Evolutionary conservation across 1,140 invertebrate genomes (phyloP).

Genomic region (Nixonia krombeini): DNA sequence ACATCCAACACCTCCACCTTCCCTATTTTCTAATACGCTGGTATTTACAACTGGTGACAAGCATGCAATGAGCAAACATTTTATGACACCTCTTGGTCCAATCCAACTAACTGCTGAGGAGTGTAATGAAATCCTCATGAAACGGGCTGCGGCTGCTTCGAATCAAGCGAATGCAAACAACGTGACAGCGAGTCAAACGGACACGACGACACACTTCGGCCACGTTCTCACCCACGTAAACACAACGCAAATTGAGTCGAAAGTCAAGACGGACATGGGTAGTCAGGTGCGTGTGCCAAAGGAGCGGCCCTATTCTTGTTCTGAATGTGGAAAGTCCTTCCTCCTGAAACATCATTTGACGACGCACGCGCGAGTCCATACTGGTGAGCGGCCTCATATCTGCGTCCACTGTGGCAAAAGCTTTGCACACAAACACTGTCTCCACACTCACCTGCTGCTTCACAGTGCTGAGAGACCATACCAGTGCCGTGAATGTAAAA

Average conservation of each 20-base stretch:
- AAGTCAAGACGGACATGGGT: conserved; percentile 74
- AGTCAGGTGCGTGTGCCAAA: conserved; percentile 76
- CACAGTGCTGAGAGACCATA: conserved; percentile 87
- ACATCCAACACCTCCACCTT: conserved; percentile 60
- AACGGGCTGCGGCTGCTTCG: conserved; percentile 72
- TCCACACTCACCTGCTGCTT: conserved; percentile 84
- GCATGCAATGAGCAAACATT: conserved; percentile 69
- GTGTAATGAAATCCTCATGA: conserved; percentile 84
- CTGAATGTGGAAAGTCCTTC: conserved; percentile 87
- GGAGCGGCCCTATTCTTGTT: conserved; percentile 84
- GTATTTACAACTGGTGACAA: conserved; percentile 69
- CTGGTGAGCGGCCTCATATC: conserved; percentile 85
- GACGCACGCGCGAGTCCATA: conserved; percentile 84
- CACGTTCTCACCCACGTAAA: conserved; percentile 72
- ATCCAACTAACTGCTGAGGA: conserved; percentile 80
- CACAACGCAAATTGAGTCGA: conserved; percentile 72
- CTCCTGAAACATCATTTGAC: conserved; percentile 86
- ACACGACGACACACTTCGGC: conserved; percentile 67
- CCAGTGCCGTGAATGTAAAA: conserved; percentile 87
- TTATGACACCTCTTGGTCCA: conserved; percentile 79
- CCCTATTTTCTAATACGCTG: conserved; percentile 64
- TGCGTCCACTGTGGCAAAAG: conserved; percentile 89
- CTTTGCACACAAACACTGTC: conserved; percentile 87
- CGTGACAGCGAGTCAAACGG: conserved; percentile 65
- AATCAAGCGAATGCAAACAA: conserved; percentile 61